phyloP scores from a whole-genome alignment of 2,888 invertebrate genomes.

The Acanthosepion pharaonis region DNA sequence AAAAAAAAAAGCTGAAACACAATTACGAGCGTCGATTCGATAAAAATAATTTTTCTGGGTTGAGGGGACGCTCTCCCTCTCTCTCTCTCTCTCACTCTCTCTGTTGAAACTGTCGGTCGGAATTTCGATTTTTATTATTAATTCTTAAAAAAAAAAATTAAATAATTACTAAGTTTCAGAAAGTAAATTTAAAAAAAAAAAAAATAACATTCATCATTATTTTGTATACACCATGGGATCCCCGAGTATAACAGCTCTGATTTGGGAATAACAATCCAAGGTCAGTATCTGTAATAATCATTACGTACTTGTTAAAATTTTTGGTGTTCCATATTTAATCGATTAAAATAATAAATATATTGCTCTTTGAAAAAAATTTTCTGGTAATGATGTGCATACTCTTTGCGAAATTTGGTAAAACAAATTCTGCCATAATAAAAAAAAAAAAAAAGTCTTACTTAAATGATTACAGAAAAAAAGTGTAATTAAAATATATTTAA shows the following conservation, averaged over 20 bases:
- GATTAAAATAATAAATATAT: background rate
- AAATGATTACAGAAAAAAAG: no score
- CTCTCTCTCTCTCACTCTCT: no score
- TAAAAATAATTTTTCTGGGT: background rate
- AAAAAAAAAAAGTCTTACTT: no score
- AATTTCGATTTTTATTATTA: no score
- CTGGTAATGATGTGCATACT: background rate
- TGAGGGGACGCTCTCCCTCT: background rate
- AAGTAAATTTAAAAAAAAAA: no score
- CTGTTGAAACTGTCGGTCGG: no score
- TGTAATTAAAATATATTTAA: no score
- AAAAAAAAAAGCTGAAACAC: background rate
- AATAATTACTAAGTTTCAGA: no score
- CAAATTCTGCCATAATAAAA: no score
- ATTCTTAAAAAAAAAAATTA: no score
- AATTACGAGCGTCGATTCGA: background rate
- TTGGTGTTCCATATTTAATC: background rate
- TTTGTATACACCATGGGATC: background rate
- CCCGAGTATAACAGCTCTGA: background rate
- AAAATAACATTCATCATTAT: no score
- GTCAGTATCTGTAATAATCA: background rate
- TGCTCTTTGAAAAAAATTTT: background rate
- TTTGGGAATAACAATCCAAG: slow-evolving; percentile 21
- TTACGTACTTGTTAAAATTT: background rate
- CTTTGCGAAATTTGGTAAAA: no score